Conservation (phyloP, 2,113 vertebrate species). For the human region DNA sequence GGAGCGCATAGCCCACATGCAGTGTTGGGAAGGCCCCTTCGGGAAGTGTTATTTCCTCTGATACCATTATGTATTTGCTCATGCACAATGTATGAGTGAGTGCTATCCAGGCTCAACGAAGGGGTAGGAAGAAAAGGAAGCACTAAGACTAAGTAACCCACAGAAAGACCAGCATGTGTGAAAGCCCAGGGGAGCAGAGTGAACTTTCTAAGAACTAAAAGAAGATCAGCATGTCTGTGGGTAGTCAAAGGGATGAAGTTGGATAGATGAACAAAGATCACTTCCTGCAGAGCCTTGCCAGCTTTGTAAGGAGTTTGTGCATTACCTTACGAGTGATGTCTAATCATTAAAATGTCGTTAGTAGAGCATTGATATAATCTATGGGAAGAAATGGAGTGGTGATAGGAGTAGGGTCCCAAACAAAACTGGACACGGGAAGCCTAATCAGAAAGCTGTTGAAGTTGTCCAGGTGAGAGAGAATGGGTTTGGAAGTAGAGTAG, state of each 20-base stretch:
- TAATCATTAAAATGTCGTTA: not conserved
- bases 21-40: not conserved
- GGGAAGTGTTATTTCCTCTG: not conserved
- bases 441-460: not conserved
- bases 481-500: not conserved
- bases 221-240: not conserved
- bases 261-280: too few relatives aligned
- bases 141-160: not conserved
- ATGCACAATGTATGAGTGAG: not conserved
- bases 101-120: not conserved
- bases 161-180: not conserved
- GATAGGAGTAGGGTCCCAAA: not conserved
- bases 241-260: not conserved
- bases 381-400: not conserved
- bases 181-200: not conserved
- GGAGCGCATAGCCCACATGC: not conserved
- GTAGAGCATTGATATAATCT: not conserved
- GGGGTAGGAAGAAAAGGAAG: not conserved
- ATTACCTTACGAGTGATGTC: not conserved
- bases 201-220: conserved; percentile 35
- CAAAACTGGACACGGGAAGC: not conserved
- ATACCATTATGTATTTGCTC: not conserved
- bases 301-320: not conserved
- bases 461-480: not conserved
- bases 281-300: not conserved